Evolutionary conservation across 1,140 invertebrate genomes (phyloP).

Genomic region (Caenorhabditis brenneri): DNA sequence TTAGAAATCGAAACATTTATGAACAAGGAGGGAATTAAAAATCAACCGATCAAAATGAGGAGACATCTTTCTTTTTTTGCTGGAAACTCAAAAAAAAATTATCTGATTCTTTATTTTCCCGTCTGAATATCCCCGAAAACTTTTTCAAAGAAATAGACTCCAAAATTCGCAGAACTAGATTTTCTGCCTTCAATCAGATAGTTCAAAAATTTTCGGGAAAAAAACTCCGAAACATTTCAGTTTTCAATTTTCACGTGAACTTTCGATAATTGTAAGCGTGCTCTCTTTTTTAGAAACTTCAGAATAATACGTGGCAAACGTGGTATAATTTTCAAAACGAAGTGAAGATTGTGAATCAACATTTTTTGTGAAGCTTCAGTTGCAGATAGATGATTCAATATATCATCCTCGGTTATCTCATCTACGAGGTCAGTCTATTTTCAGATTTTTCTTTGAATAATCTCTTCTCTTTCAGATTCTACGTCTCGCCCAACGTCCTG

Average conservation of each 20-base stretch:
- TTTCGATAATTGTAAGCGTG: no score
- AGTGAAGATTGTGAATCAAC: no score
- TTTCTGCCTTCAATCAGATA: no score
- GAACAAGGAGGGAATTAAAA: neutral
- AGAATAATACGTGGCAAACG: no score
- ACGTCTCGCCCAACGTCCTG: neutral
- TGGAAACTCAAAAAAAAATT: neutral
- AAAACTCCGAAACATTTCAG: no score
- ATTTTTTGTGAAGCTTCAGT: neutral
- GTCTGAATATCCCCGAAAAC: no score
- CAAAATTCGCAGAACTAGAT: no score
- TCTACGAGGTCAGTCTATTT: neutral
- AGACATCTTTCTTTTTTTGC: neutral
- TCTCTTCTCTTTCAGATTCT: neutral
- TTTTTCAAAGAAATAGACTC: neutral
- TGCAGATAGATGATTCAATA: neutral
- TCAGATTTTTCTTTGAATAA: no score
- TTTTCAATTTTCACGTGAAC: no score
- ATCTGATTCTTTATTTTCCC: neutral
- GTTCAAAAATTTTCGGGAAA: no score
- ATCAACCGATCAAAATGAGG: neutral
- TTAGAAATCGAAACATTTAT: neutral
- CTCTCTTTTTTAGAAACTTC: no score
- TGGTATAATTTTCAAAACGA: no score
- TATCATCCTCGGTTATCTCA: constrained; percentile 18